Evolutionary conservation across 1,140 invertebrate genomes (phyloP).

Genomic region (Oedothorax gibbosus): DNA sequence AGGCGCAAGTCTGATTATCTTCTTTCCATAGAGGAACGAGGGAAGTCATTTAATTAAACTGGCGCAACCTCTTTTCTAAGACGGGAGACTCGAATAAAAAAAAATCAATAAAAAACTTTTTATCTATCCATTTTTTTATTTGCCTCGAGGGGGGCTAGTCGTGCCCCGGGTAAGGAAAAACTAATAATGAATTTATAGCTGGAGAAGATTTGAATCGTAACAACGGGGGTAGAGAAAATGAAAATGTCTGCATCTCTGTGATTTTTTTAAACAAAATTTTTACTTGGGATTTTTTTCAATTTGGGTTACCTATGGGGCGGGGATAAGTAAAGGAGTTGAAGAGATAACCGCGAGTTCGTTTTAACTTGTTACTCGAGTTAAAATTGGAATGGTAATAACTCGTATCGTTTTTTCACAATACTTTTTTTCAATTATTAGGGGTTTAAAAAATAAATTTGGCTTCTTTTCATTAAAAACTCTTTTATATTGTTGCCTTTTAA

Average conservation of each 20-base stretch:
- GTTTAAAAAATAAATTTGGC: no score
- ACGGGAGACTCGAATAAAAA: constrained; percentile 44
- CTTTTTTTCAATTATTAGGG: no score
- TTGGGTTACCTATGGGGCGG: constrained; percentile 10
- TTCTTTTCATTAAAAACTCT: no score
- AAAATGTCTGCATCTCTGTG: constrained; percentile 40
- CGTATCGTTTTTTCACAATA: no score
- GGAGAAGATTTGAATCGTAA: constrained; percentile 56
- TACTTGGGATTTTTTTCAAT: not conserved
- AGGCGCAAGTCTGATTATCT: constrained; percentile 44
- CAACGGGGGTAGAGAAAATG: constrained; percentile 44
- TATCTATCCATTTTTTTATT: constrained; percentile 32
- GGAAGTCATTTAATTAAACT: constrained; percentile 56
- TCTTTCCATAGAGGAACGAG: constrained; percentile 44
- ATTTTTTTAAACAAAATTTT: not conserved
- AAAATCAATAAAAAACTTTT: constrained; percentile 54
- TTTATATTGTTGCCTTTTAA: no score
- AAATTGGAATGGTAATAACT: no score
- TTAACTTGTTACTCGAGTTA: no score
- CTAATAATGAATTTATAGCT: constrained; percentile 61
- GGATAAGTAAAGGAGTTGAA: not conserved
- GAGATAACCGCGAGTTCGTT: no score
- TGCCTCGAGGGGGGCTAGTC: constrained; percentile 5
- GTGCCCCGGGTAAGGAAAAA: constrained; percentile 28
- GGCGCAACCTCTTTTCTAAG: constrained; percentile 51